phyloP scores from a whole-genome alignment of 2,113 vertebrate species.

The Anarrhichthys ocellatus region DNA sequence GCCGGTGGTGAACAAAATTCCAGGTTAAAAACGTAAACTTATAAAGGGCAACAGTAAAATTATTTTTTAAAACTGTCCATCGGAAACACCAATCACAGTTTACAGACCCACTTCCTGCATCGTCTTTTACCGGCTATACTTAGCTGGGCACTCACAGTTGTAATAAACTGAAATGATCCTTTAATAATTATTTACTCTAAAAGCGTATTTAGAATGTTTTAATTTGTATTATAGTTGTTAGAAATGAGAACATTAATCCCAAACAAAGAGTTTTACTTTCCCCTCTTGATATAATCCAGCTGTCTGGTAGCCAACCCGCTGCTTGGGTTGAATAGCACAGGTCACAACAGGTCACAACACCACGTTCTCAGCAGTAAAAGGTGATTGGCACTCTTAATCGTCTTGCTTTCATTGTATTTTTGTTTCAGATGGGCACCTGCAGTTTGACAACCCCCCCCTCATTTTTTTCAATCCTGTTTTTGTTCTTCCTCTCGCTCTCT shows the following conservation, averaged over 20 bases:
- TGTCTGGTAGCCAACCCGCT: neutral
- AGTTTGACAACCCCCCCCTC: constrained; percentile 62
- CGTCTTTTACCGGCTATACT: no score
- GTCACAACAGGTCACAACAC: neutral
- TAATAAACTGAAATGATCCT: neutral
- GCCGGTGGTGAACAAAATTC: neutral
- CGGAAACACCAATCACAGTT: no score
- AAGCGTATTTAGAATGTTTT: neutral
- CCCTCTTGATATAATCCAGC: neutral
- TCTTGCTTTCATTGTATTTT: constrained; percentile 61
- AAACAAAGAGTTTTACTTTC: neutral
- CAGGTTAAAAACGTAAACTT: neutral
- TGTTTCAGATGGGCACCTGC: constrained; percentile 55
- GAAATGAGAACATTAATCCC: neutral
- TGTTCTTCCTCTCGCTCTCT: constrained; percentile 26
- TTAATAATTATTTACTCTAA: neutral
- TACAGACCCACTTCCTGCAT: no score
- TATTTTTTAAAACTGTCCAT: neutral
- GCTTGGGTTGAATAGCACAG: neutral
- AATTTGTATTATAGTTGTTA: neutral
- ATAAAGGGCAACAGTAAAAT: neutral
- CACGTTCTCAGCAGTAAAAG: constrained; percentile 52
- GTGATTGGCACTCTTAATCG: constrained; percentile 62
- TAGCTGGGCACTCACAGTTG: neutral
- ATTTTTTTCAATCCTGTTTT: constrained; percentile 11